Percentiles rank a stretch among this genome's conserved stretches.
Evolutionary conservation across 1,140 invertebrate genomes (phyloP).

Genomic region (Tetramorium parvispinum): DNA sequence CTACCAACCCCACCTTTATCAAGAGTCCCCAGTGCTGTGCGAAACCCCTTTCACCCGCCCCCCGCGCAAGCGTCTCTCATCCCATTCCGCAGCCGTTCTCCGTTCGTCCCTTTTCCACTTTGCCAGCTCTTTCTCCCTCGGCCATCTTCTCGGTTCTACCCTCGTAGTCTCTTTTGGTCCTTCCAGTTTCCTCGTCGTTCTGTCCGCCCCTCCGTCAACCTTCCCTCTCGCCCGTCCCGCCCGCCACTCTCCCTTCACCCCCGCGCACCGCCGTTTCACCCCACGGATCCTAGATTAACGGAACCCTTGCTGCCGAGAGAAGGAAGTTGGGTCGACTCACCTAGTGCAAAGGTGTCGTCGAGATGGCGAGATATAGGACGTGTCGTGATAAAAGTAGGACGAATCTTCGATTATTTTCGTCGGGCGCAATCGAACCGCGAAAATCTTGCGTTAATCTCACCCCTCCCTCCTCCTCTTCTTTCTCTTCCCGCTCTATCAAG

Average conservation of each 20-base stretch:
- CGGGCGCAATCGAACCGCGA: background rate
- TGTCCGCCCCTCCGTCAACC: constrained; percentile 66
- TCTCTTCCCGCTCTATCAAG: background rate
- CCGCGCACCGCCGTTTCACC: constrained; percentile 48
- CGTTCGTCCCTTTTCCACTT: constrained; percentile 35
- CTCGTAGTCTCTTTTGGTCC: constrained; percentile 60
- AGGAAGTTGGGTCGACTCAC: constrained; percentile 79
- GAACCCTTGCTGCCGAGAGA: constrained; percentile 82
- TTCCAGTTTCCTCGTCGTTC: constrained; percentile 60
- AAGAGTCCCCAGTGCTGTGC: constrained; percentile 81
- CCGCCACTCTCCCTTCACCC: background rate
- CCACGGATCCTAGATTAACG: constrained; percentile 84
- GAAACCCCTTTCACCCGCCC: constrained; percentile 68
- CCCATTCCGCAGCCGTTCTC: constrained; percentile 48
- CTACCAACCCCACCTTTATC: constrained; percentile 85
- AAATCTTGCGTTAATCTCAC: constrained; percentile 9
- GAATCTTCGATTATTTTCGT: constrained; percentile 41
- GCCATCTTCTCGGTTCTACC: constrained; percentile 67
- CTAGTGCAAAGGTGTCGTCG: constrained; percentile 81
- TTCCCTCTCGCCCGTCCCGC: constrained; percentile 35
- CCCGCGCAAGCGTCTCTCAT: constrained; percentile 41
- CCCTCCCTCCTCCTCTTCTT: background rate
- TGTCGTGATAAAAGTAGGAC: constrained; percentile 48
- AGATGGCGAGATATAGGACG: constrained; percentile 66
- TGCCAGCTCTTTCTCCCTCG: constrained; percentile 29